Percentiles rank a stretch among this genome's conserved stretches.
phyloP scores from a whole-genome alignment of 2,797 vertebrate genomes.

The Chrysocyon brachyurus region DNA sequence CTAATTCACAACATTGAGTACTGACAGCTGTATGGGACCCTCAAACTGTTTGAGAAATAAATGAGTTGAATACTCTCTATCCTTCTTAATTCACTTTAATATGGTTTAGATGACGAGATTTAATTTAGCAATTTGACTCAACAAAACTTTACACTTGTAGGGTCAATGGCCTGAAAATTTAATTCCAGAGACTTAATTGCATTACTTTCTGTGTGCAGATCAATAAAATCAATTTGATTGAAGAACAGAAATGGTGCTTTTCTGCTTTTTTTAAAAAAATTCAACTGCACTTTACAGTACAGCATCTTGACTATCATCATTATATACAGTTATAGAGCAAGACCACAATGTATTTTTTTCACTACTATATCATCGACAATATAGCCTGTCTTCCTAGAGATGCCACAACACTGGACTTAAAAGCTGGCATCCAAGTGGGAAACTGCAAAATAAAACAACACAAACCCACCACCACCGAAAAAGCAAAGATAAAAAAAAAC shows the following conservation, averaged over 20 bases:
- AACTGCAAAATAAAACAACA: not conserved
- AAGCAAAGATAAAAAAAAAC: not conserved
- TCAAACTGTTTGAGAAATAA: slow-evolving; percentile 85
- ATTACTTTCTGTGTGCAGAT: slow-evolving; percentile 92
- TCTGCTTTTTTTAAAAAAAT: slow-evolving; percentile 82
- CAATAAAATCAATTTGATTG: slow-evolving; percentile 94
- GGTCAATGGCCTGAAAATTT: slow-evolving; percentile 94
- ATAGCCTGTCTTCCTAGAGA: slow-evolving; percentile 74
- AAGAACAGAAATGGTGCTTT: slow-evolving; percentile 86
- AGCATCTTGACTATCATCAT: slow-evolving; percentile 80
- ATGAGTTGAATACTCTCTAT: slow-evolving; percentile 85
- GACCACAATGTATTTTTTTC: slow-evolving; percentile 71
- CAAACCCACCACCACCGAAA: not conserved
- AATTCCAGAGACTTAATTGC: slow-evolving; percentile 95
- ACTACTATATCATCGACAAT: slow-evolving; percentile 82
- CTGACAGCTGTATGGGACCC: slow-evolving; percentile 79
- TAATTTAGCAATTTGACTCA: slow-evolving; percentile 94
- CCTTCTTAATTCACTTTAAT: slow-evolving; percentile 90
- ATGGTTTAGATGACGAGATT: slow-evolving; percentile 91
- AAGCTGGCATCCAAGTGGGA: not conserved
- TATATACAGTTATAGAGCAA: slow-evolving; percentile 77
- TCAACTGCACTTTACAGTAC: slow-evolving; percentile 76
- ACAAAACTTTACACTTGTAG: slow-evolving; percentile 93
- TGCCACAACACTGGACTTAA: not conserved
- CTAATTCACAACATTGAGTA: not conserved